Evolutionary conservation across 2,888 invertebrate genomes (phyloP), one percentile per base, ranked within the genome.

Genomic region (Dicyrtoma fusca): DNA sequence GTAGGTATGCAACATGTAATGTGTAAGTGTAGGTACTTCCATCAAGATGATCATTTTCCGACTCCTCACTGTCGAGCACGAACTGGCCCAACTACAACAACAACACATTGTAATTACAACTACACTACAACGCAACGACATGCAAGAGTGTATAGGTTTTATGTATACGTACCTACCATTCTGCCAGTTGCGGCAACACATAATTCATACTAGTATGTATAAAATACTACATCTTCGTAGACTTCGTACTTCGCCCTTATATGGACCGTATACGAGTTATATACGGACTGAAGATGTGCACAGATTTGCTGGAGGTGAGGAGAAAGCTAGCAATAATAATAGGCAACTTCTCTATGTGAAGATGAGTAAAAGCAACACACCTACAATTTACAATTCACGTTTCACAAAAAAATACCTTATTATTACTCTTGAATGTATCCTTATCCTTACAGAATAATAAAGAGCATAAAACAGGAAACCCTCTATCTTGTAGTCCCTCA

Each of bases 351-450:
- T 59, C 26, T 64, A 45, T 44, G 49, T 49, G 44, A 44, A 64
- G 53, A 66, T 66, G 66, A 66, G 66, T 42, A 66, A 55, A 66
- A 53, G 66, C 66, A 55, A 66, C 66, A 66, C 66, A 66, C 66
- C 66, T 66, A 66, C 66, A 66, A 66, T 51, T 42, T 21, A 42
- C n/a, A 21, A 21, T 66, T 55, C 53, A 66, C 1, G 26, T 10
- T 42, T 42, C 26, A 62, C 42, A 62, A 53, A 66, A 65, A 66
- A 66, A 53, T n/a, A 45, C 34, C 55, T 66, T 66, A 66, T 66
- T 66, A 66, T 66, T 55, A 55, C 66, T 66, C 53, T 21, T 66
- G 55, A 34, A 66, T 66, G 53, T 55, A 42, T 66, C 55, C 55
- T 66, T 19, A 66, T 66, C 44, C 64, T 64, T 23, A 49, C 49